These are phyloP conservation scores for Conus betulinus DNA, from an alignment of 1,140 invertebrate genomes.

Conservation along the genomic window DNA sequence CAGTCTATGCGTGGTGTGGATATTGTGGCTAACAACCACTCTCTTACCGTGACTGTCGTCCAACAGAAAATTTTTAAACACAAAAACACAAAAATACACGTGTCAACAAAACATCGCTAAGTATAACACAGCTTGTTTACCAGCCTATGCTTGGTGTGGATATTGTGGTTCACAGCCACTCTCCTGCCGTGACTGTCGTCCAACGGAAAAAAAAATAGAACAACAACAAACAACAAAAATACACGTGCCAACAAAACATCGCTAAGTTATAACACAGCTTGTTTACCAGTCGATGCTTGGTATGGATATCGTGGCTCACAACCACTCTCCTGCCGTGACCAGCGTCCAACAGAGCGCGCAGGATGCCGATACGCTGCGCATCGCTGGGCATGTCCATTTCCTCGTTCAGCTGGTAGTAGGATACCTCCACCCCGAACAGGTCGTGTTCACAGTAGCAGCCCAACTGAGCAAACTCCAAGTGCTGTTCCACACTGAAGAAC, in stretches of 20 bases:
- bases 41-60: no score
- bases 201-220: no score
- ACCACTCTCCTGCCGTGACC: conserved; percentile 83
- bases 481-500: conserved; percentile 79
- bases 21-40: no score
- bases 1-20: no score
- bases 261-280: background rate
- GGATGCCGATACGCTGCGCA: conserved; percentile 83
- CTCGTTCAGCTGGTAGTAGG: conserved; percentile 84
- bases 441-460: conserved; percentile 88
- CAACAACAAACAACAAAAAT: no score
- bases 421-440: conserved; percentile 88
- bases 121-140: conserved; percentile 50
- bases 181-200: no score
- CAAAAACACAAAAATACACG: no score
- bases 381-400: conserved; percentile 87
- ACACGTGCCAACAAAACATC: no score
- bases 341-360: conserved; percentile 81
- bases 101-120: no score
- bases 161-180: no score
- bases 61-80: no score
- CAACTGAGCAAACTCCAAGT: conserved; percentile 85
- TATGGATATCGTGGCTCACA: conserved; percentile 90
- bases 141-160: no score
- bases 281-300: conserved; percentile 88